Percentiles rank a stretch among this genome's conserved stretches.
phyloP scores from a whole-genome alignment of 2,113 vertebrate genomes.

The Siniperca knerii region DNA sequence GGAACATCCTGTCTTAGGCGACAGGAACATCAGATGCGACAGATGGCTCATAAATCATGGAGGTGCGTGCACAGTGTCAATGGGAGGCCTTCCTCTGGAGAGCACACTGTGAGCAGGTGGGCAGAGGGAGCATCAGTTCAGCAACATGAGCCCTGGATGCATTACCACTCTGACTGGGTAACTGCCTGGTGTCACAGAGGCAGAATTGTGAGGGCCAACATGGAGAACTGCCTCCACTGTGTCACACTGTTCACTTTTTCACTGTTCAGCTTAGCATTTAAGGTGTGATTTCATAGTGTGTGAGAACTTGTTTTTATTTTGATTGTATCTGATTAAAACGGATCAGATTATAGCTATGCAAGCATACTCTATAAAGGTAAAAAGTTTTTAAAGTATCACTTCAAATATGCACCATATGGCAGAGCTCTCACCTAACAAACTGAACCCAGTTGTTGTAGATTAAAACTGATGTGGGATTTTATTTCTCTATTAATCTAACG shows the following conservation, averaged over 20 bases:
- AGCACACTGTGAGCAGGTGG: slow-evolving; percentile 72
- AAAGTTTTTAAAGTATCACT: slow-evolving; percentile 19
- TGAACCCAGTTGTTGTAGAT: slow-evolving; percentile 8
- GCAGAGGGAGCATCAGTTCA: slow-evolving; percentile 63
- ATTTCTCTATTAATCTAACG: not conserved
- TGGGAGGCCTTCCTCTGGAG: slow-evolving; percentile 79
- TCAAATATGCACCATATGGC: slow-evolving; percentile 39
- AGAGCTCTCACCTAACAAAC: slow-evolving; percentile 21
- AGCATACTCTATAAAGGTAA: not conserved
- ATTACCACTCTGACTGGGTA: slow-evolving; percentile 45
- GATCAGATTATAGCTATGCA: not conserved
- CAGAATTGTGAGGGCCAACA: slow-evolving; percentile 27
- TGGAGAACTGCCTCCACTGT: not conserved
- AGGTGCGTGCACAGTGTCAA: slow-evolving; percentile 73
- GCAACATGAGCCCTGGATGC: slow-evolving; percentile 59
- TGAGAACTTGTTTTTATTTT: not conserved
- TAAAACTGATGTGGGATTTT: not conserved
- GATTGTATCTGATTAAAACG: not conserved
- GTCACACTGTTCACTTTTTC: slow-evolving; percentile 31
- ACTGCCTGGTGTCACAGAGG: slow-evolving; percentile 53
- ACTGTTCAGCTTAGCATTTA: slow-evolving; percentile 4
- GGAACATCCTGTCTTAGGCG: slow-evolving; percentile 83
- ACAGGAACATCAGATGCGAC: slow-evolving; percentile 84
- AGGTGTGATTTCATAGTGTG: slow-evolving; percentile 1
- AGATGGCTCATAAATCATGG: slow-evolving; percentile 88